Percentiles rank a stretch among this genome's conserved stretches.
phyloP scores from a whole-genome alignment of 2,113 vertebrate species.

The Platysternon megacephalum region DNA sequence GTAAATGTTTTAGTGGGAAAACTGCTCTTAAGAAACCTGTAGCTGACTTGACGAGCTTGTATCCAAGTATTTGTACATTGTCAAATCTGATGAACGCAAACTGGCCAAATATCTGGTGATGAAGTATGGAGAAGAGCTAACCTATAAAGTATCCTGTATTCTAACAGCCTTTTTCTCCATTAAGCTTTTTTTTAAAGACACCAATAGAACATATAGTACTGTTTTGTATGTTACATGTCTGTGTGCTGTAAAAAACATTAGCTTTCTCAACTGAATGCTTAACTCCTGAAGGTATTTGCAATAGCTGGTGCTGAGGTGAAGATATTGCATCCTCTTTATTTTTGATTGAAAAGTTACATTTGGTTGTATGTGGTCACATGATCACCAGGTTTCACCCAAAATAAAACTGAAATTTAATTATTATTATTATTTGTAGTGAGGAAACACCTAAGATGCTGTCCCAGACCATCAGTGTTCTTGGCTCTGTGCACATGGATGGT shows the following conservation, averaged over 20 bases:
- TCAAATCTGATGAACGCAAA: constrained; percentile 56
- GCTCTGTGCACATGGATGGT: not conserved
- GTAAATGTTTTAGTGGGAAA: constrained; percentile 56
- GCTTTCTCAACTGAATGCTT: constrained; percentile 56
- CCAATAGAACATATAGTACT: constrained; percentile 62
- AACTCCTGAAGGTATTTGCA: not conserved
- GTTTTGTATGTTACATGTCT: constrained; percentile 51
- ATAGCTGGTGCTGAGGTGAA: not conserved
- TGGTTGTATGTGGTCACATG: not conserved
- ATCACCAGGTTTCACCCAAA: not conserved
- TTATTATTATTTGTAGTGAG: not conserved
- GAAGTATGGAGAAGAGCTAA: constrained; percentile 66
- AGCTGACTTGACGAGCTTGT: constrained; percentile 28
- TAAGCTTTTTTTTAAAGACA: constrained; percentile 49
- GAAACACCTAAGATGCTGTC: not conserved
- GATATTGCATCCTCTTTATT: not conserved
- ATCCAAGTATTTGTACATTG: not conserved
- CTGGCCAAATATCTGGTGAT: constrained; percentile 58
- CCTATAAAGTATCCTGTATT: constrained; percentile 64
- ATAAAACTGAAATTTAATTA: not conserved
- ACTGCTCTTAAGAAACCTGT: constrained; percentile 32
- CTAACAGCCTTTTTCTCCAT: constrained; percentile 76
- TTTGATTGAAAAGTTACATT: constrained; percentile 1
- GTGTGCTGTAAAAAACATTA: constrained; percentile 55
- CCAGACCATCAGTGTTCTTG: not conserved